Base-by-base conservation (phyloP, 2,113 vertebrate genomes). In the Microcebus ravelobensis region DNA sequence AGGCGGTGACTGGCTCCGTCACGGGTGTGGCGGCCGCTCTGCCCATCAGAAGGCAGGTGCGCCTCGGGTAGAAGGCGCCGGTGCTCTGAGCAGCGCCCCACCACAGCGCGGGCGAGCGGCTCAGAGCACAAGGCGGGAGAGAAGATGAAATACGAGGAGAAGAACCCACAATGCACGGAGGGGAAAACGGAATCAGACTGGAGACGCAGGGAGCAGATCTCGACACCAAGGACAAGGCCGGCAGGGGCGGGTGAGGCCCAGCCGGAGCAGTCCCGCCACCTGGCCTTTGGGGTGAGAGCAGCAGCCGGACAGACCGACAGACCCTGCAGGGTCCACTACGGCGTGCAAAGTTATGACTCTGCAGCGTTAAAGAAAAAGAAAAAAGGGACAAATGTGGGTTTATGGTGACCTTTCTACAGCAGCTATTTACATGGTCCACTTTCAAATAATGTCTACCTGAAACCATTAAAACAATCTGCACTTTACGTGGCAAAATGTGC, bases 271-370 rank as follows among this genome's bases (percentile, higher is more conserved):
- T 6, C 68, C 71, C 17, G 5, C 5, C 1, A 11, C 0, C 34
- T 27, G 36, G 39, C 1, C 48, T 31, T n/a, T 0, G 5, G 2
- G 11, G 1, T 1, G n/a, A 15, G 39, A 23, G 20, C 61, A 34
- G 31, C 11, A n/a, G 39, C 5, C 48, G 39, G 8, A 5, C 5
- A 0, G 0, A 12, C 1, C 42, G 2, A 5, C 21, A 1, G 29
- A 34, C 31, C 8, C 45, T 3, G 13, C 0, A 0, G 21, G 5
- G 0, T n/a, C 21, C 5, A n/a, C 39, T 6, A 39, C 7, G 5
- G 18, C 3, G 31, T 45, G 31, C 39, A 12, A 63, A 59, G 23
- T 3, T 1, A 17, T 7, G 20, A 11, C 15, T 31, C 61, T 18
- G 36, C 42, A 13, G 18, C 10, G 23, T 52, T 14, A 48, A 50